Base-by-base conservation (phyloP, 2,797 vertebrate genomes). In the Rhinogobio ventralis region DNA sequence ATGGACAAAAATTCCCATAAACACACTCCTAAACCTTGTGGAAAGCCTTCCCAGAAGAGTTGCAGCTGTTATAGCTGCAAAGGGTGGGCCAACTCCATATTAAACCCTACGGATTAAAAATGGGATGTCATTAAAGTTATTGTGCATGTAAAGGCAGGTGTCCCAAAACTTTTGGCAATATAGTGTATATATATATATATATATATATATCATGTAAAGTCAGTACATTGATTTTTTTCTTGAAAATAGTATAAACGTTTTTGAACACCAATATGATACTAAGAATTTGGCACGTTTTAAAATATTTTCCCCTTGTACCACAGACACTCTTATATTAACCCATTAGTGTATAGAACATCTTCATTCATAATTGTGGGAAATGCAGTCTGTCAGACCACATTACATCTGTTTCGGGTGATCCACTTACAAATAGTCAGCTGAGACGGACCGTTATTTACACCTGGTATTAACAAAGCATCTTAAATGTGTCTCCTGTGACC, bases 311-410 rank as follows among this genome's bases (percentile, higher is more conserved):
- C 10, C 6, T 7, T 55, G 2, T 23, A 68, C 20, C 14, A 46
- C 5, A 25, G 42, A 28, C 5, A 11, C 25, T 51, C 4, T 19
- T 73, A 51, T 51, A 51, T 73, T 74, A 19, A 20, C 28, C 19
- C 81, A 71, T 33, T 23, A 55, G 25, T 72, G 45, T 57, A 42
- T 74, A 79, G 69, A 87, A 87, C 42, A 69, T 84, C 57, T 82
- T n/a, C n/a, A 71, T 72, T 66, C 75, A 85, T 69, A 36, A 79
- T 49, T 68, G 67, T n/a, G 71, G 71, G 76, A 67, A 84, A 82
- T 62, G 51, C 5, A 49, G 67, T 84, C 30, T 39, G 53, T 79
- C 72, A 46, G 36, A 53, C 30, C 30, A 23, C 28, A 33, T 74
- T 53, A 60, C 74, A 77, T 77, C 33, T 45, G 55, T 74, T 74